Conservation (phyloP, 1,140 invertebrate genomes). For the Brachionus koreanus region DNA sequence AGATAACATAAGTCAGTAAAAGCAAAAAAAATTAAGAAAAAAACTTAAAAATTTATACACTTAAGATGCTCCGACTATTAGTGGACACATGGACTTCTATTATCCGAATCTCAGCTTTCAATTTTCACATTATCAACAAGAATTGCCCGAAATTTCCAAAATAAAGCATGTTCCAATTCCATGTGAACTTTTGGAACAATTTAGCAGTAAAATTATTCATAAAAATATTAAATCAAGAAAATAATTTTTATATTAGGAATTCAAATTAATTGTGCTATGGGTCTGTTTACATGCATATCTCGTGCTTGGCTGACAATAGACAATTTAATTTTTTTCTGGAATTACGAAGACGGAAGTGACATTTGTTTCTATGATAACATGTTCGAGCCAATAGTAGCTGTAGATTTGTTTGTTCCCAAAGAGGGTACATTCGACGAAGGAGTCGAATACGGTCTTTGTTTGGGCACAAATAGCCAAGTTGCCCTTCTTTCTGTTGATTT, state of each 20-base stretch:
- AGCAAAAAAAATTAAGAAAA: background rate
- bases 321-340: conserved; percentile 94
- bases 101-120: conserved; percentile 71
- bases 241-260: conserved; percentile 49
- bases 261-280: conserved; percentile 91
- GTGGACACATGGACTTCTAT: conserved; percentile 81
- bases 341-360: conserved; percentile 72
- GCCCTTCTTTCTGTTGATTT: conserved; percentile 77
- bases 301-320: conserved; percentile 95
- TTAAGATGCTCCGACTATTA: conserved; percentile 66
- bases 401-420: conserved; percentile 12
- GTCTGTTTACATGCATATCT: conserved; percentile 87
- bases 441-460: conserved; percentile 82
- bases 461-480: conserved; percentile 88
- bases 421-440: conserved; percentile 69
- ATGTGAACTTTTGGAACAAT: conserved; percentile 84
- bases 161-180: conserved; percentile 80
- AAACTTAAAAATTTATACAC: background rate
- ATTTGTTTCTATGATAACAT: conserved; percentile 41
- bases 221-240: conserved; percentile 37
- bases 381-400: background rate
- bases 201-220: conserved; percentile 78
- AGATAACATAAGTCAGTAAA: conserved; percentile 28
- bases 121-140: conserved; percentile 62
- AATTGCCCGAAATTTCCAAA: conserved; percentile 69